phyloP scores from a whole-genome alignment of 2,888 invertebrate genomes.

The Cataglyphis rosenhaueri region DNA sequence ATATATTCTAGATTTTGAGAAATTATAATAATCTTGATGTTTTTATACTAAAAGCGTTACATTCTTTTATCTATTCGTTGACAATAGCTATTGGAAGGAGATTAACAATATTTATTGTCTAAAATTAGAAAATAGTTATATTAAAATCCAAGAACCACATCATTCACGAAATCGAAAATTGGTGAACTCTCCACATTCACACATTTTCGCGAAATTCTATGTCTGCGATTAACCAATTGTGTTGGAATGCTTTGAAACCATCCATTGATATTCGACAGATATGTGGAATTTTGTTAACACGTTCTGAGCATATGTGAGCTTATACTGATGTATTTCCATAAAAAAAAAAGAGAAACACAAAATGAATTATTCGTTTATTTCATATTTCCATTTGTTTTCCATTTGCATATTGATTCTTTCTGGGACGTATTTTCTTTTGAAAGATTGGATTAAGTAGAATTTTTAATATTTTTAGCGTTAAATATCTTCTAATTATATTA shows the following conservation, averaged over 20 bases:
- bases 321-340: slow-evolving; percentile 17
- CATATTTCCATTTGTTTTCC: neutral
- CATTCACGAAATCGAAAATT: neutral
- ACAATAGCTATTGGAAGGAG: neutral
- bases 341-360: neutral
- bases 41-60: neutral
- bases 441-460: neutral
- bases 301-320: slow-evolving; percentile 8
- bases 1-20: neutral
- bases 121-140: neutral
- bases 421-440: neutral
- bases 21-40: neutral
- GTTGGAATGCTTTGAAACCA: slow-evolving; percentile 25
- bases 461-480: neutral
- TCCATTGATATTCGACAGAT: slow-evolving; percentile 38
- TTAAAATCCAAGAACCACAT: neutral
- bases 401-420: neutral
- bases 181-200: neutral
- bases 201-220: slow-evolving; percentile 26
- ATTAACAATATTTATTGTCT: neutral
- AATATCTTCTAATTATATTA: slow-evolving; percentile 1
- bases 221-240: slow-evolving; percentile 32
- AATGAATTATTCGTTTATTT: neutral
- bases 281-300: slow-evolving; percentile 28
- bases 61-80: neutral